Percentiles rank a stretch among this genome's conserved stretches.
These are phyloP conservation scores for Brachyptera risi DNA, from an alignment of 2,888 invertebrate species.

Conservation along the genomic window DNA sequence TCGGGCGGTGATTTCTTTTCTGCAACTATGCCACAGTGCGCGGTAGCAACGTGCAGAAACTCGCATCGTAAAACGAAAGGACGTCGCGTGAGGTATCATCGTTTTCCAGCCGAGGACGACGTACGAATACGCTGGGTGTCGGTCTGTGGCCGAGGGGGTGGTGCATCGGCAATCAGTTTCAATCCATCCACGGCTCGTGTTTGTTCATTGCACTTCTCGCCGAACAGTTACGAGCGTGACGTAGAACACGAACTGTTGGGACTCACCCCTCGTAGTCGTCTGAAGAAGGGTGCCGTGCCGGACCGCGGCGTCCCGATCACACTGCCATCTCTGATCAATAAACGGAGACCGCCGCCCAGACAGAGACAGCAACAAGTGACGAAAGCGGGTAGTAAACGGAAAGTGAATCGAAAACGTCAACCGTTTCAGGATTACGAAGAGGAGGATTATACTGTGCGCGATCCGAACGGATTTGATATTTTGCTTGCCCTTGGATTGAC, in stretches of 20 bases:
- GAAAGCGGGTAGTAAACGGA: constrained; percentile 1
- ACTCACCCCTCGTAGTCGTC: constrained; percentile 49
- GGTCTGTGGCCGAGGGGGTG: constrained; percentile 53
- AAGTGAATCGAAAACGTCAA: background rate
- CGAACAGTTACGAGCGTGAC: constrained; percentile 52
- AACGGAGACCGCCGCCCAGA: constrained; percentile 18
- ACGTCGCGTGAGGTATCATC: constrained; percentile 54
- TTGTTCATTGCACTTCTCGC: constrained; percentile 52
- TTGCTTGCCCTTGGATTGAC: constrained; percentile 54
- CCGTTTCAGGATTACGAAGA: constrained; percentile 17
- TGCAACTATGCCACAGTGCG: constrained; percentile 53
- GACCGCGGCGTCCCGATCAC: constrained; percentile 45
- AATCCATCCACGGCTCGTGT: constrained; percentile 55
- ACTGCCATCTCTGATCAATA: constrained; percentile 36
- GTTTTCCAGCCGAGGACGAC: constrained; percentile 53
- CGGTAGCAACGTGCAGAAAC: constrained; percentile 53
- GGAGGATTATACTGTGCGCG: constrained; percentile 20
- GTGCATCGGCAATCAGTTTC: constrained; percentile 45
- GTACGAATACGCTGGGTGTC: constrained; percentile 51
- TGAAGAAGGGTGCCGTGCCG: constrained; percentile 52
- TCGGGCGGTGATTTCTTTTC: too few species aligned
- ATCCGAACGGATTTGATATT: constrained; percentile 45
- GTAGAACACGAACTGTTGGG: constrained; percentile 53
- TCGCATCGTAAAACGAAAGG: constrained; percentile 55
- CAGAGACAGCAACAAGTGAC: constrained; percentile 26